Evolutionary conservation across 2,888 invertebrate species (phyloP), one percentile per base, ranked within the genome.

Genomic region (Oeneis ivallda): DNA sequence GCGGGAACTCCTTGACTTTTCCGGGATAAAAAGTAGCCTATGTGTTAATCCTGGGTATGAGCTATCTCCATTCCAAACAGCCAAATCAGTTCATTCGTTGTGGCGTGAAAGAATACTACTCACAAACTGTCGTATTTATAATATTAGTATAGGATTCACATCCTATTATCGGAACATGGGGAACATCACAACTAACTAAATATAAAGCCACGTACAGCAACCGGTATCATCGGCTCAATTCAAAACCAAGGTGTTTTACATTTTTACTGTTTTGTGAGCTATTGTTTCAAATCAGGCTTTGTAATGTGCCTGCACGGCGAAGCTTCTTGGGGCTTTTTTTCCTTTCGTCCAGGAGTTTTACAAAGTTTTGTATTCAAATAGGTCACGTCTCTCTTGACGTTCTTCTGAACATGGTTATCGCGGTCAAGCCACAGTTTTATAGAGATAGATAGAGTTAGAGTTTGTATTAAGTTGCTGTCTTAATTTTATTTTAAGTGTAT

Each of bases 261-360:
- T 56, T 41, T 34, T 56, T 41, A 17, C 54, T 54, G 54, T 54
- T 54, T 17, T 39, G 37, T 54, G n/a, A 54, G 54, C 37, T 54
- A 39, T 54, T 54, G 54, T 54, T 54, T 54, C 54, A 54, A 54
- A 54, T 54, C 54, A 39, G 39, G 37, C 54, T 54, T 54, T 26
- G 26, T 26, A 26, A 26, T 54, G 54, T 54, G 54, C 54, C 37
- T 39, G 17, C 54, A 54, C 37, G 54, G 17, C 37, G 37, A 39
- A 39, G 54, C 37, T 56, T 56, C 54, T 56, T 39, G 39, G 17
- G 15, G 53, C 15, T 45, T 37, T 56, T 56, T 56, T 56, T 56
- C 15, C 19, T 39, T 9, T 11, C 19, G 19, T 41, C 39, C 54
- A 17, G 39, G 17, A 37, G 53, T 9, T 53, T 37, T 13, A 56